phyloP scores from a whole-genome alignment of 64 coral and sea anemone genomes.

The Pachyseris speciosa region DNA sequence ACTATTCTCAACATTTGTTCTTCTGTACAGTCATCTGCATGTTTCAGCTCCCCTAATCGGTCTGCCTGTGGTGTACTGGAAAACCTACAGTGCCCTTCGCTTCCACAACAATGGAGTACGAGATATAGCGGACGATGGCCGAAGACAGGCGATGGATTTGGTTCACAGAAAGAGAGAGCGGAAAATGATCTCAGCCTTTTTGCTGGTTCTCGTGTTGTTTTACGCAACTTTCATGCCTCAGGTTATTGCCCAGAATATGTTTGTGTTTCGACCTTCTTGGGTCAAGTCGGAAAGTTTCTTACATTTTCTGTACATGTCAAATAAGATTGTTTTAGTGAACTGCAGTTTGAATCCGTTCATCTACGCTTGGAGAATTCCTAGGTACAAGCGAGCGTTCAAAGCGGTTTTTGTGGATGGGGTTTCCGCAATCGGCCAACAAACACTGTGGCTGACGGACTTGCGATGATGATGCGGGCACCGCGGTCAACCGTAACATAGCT shows the following conservation, averaged over 20 bases:
- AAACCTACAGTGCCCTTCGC: constrained; percentile 14
- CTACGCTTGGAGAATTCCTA: constrained; percentile 23
- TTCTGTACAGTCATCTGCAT: constrained; percentile 3
- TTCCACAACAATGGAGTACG: background rate
- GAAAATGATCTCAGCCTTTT: constrained; percentile 2
- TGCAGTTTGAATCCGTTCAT: constrained; percentile 7
- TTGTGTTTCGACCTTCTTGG: background rate
- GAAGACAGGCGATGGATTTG: background rate
- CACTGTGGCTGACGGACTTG: background rate
- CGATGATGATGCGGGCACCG: background rate
- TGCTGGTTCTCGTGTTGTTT: constrained; percentile 12
- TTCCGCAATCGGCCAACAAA: background rate
- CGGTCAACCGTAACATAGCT: background rate
- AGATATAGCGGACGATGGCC: background rate
- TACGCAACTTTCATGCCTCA: background rate
- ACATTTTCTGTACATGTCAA: background rate
- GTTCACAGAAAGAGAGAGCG: constrained; percentile 1
- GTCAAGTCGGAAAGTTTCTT: background rate
- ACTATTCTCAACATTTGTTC: background rate
- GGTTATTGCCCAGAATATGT: background rate
- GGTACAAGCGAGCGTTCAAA: constrained; percentile 4
- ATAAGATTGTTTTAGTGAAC: background rate
- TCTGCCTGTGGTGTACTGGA: constrained; percentile 16
- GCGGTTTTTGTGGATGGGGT: background rate
- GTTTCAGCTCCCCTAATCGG: background rate